Base-by-base conservation (phyloP, 2,797 vertebrate species). In the Gymnothorax javanicus region DNA sequence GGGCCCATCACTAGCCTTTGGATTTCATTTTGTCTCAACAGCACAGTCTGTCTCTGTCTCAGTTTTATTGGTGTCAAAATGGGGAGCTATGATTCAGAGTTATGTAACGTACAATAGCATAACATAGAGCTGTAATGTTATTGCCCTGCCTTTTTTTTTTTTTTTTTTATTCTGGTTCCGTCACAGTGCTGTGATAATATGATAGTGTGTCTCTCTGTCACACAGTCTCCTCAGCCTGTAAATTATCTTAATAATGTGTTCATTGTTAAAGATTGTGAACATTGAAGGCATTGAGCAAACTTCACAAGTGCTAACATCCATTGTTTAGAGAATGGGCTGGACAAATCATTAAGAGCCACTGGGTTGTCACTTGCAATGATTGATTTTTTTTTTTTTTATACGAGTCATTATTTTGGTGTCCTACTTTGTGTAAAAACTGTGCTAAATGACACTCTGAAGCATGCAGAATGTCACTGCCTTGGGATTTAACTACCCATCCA, bases 401-500 rank as follows among this genome's bases (percentile, higher is more conserved):
- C 52, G 15, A 77, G 73, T 50, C 73, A 77, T 77, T 50, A 52
- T 77, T 77, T 43, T 52, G 69, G 3, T 15, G 25, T n/a, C 52
- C 73, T 77, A 77, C 73, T 33, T 77, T 33, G 33, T 77, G 33
- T 50, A 50, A 77, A 77, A 50, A 33, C 17, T 33, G 6, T 50
- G 73, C 33, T 50, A 77, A 77, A 77, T 20, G 33, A 27, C 50
- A 77, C 73, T 75, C 71, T 77, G 73, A 77, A 77, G 20, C 73
- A 15, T 77, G 17, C 43, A 77, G 73, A 17, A 77, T 77, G 25
- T 52, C 43, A 50, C 17, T 13, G 15, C 52, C 17, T 43, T 9
- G 20, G 43, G 73, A 56, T 52, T 54, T 33, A 75, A 75, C 71
- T 33, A 12, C 25, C 64, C 23, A 69, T 69, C 64, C 23, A 23